These are phyloP conservation scores for Xenus cinereus DNA, from an alignment of 2,113 vertebrate species.

Conservation along the genomic window DNA sequence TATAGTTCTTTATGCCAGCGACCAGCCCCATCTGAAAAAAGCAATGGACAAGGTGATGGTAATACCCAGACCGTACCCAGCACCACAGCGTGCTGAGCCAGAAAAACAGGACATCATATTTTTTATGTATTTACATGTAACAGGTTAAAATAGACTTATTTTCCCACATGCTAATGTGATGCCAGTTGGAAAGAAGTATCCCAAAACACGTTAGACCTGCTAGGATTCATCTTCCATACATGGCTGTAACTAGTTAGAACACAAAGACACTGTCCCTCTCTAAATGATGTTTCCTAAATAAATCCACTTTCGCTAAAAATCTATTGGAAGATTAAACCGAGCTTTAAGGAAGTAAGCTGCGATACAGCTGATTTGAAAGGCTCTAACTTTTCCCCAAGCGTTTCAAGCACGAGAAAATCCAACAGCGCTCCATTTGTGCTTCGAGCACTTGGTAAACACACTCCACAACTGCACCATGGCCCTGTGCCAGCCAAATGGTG, in stretches of 20 bases:
- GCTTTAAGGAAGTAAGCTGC: not conserved
- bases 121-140: not conserved
- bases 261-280: not conserved
- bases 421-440: not conserved
- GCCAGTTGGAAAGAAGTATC: not conserved
- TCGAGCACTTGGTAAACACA: constrained; percentile 19
- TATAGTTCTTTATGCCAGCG: not conserved
- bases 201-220: not conserved
- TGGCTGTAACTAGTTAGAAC: not conserved
- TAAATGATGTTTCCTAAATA: not conserved
- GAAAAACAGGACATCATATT: not conserved
- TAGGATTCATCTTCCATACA: not conserved
- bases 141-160: not conserved
- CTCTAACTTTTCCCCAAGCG: not conserved
- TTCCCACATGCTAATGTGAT: not conserved
- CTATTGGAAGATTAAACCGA: not conserved
- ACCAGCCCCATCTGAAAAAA: not conserved
- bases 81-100: not conserved
- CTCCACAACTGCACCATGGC: not conserved
- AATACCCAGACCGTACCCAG: not conserved
- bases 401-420: not conserved
- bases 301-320: not conserved
- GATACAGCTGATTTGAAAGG: not conserved
- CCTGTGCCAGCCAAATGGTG: constrained; percentile 39
- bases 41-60: not conserved